These are phyloP conservation scores for Clostera curtula DNA, from an alignment of 2,888 invertebrate species.

Conservation along the genomic window DNA sequence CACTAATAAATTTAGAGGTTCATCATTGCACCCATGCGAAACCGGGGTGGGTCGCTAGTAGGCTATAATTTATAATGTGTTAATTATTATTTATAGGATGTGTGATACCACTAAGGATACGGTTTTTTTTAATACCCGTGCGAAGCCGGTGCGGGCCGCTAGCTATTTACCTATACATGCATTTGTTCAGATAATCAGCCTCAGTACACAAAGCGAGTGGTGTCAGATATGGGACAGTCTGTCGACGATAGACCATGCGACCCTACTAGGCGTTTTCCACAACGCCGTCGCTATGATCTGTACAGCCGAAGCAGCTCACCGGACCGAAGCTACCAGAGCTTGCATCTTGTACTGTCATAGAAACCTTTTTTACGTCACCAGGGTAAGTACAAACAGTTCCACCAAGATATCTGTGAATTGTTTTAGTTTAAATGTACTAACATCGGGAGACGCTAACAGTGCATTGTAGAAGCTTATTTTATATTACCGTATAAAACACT, in stretches of 20 bases:
- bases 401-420: background rate
- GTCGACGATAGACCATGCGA: constrained; percentile 22
- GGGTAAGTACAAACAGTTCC: constrained; percentile 32
- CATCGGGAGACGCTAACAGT: too few relatives aligned
- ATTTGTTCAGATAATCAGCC: constrained; percentile 48
- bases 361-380: constrained; percentile 40
- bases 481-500: too few relatives aligned
- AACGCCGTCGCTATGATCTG: constrained; percentile 33
- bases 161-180: too few relatives aligned
- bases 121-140: too few relatives aligned
- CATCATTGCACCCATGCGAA: too few relatives aligned
- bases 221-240: constrained; percentile 47
- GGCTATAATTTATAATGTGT: too few relatives aligned
- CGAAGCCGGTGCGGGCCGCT: too few relatives aligned
- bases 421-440: background rate
- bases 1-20: too few relatives aligned
- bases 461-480: too few relatives aligned
- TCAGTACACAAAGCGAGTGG: constrained; percentile 50
- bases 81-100: too few relatives aligned
- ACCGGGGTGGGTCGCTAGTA: too few relatives aligned
- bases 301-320: constrained; percentile 32
- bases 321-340: constrained; percentile 33
- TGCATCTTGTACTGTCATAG: constrained; percentile 50
- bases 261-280: constrained; percentile 33
- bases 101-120: too few relatives aligned